Evolutionary conservation across 2,797 vertebrate genomes (phyloP).

Genomic region (Eospalax fontanierii): DNA sequence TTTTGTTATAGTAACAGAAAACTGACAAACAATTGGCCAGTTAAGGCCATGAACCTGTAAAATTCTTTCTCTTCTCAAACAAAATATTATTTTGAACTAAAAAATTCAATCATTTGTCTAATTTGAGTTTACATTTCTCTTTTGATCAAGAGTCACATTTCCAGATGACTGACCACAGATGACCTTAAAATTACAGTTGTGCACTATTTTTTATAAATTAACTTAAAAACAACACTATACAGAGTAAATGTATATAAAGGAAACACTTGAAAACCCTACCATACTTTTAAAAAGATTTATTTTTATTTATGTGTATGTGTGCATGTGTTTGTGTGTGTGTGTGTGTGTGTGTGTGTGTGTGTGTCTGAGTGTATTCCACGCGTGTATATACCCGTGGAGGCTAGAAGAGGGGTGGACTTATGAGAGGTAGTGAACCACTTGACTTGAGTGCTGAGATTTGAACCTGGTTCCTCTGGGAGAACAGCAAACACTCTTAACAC

Average conservation of each 20-base stretch:
- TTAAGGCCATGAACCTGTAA: constrained; percentile 6
- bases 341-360: too few relatives aligned
- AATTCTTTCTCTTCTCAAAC: constrained; percentile 9
- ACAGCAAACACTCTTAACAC: not conserved
- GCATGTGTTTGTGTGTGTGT: too few relatives aligned
- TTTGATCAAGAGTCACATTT: constrained; percentile 7
- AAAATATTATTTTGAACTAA: constrained; percentile 58
- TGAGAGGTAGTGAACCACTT: too few relatives aligned
- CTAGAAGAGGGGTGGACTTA: too few relatives aligned
- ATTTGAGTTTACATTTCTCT: not conserved
- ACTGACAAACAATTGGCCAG: not conserved
- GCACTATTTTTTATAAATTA: not conserved
- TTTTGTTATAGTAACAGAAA: not conserved
- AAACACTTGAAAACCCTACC: constrained; percentile 48
- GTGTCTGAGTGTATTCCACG: too few relatives aligned
- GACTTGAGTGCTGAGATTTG: too few relatives aligned
- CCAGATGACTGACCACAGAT: not conserved
- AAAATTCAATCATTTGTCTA: not conserved
- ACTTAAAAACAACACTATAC: not conserved
- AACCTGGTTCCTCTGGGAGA: too few relatives aligned
- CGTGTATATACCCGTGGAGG: too few relatives aligned
- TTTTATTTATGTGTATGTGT: too few relatives aligned
- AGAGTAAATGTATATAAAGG: not conserved
- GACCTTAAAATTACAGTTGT: constrained; percentile 4
- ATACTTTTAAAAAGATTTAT: not conserved